Percentiles rank a stretch among this genome's conserved stretches.
Conservation (phyloP, 1,140 invertebrate species). For the Liolophura sinensis region DNA sequence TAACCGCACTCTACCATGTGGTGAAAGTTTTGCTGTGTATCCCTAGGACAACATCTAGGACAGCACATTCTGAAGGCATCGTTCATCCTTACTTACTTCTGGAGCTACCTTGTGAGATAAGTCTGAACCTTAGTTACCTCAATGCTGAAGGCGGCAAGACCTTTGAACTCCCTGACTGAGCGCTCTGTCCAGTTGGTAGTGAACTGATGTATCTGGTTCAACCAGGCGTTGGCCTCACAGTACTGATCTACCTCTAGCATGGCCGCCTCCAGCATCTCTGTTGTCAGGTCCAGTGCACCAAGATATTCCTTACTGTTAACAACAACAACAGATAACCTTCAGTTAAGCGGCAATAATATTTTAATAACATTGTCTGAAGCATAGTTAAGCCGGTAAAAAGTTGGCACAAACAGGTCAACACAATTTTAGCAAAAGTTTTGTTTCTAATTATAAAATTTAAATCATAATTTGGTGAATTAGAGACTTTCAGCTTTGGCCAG, state of each 20-base stretch:
- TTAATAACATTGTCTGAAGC: too few species aligned
- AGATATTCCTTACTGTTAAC: constrained; percentile 42
- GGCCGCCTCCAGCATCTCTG: constrained; percentile 31
- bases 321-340: constrained; percentile 6
- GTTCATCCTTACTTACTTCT: background rate
- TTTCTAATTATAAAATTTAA: background rate
- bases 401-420: too few species aligned
- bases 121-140: constrained; percentile 47
- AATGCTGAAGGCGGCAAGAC: constrained; percentile 47
- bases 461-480: too few species aligned
- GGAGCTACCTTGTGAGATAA: background rate
- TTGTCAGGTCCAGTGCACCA: constrained; percentile 27
- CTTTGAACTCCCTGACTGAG: constrained; percentile 45
- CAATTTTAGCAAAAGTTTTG: too few species aligned
- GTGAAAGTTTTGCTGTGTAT: too few species aligned
- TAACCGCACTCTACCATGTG: too few species aligned
- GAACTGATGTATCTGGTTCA: constrained; percentile 52
- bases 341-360: too few species aligned
- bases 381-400: too few species aligned
- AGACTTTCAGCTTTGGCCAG: too few species aligned
- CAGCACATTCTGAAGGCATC: too few species aligned
- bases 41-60: too few species aligned
- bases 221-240: constrained; percentile 50
- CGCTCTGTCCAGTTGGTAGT: constrained; percentile 49
- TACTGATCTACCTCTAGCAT: constrained; percentile 51